These are phyloP conservation scores for Pachydiplax longipennis DNA, from an alignment of 2,888 invertebrate species.

Conservation along the genomic window DNA sequence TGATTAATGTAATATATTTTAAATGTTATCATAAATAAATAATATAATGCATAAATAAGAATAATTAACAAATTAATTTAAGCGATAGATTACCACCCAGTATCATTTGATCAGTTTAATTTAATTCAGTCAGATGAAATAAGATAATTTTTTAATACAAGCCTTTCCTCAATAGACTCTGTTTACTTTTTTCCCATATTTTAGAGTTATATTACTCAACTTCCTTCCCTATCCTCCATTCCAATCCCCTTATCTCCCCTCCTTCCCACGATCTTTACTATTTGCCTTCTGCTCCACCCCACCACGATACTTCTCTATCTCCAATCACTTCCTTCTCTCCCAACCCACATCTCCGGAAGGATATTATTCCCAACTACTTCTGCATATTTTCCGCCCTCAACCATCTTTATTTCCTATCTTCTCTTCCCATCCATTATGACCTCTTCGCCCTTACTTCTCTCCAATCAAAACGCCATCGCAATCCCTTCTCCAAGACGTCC, in stretches of 20 bases:
- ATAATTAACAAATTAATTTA: too few species aligned
- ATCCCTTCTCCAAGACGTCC: neutral
- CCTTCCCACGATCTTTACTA: neutral
- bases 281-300: neutral
- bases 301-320: neutral
- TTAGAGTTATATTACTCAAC: neutral
- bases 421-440: neutral
- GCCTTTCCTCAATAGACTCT: too few species aligned
- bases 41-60: too few species aligned
- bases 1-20: too few species aligned
- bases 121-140: too few species aligned
- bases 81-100: too few species aligned
- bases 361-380: conserved; percentile 15
- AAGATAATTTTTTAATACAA: too few species aligned
- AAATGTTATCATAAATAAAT: too few species aligned
- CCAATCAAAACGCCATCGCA: conserved; percentile 23
- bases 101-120: too few species aligned
- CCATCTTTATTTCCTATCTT: neutral
- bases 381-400: conserved; percentile 23
- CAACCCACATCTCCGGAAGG: neutral
- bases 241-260: neutral
- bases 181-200: too few species aligned
- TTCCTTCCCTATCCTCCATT: neutral
- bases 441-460: neutral
- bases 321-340: neutral